Evolutionary conservation across 2,113 vertebrate genomes (phyloP).

Genomic region (Gambusia affinis): DNA sequence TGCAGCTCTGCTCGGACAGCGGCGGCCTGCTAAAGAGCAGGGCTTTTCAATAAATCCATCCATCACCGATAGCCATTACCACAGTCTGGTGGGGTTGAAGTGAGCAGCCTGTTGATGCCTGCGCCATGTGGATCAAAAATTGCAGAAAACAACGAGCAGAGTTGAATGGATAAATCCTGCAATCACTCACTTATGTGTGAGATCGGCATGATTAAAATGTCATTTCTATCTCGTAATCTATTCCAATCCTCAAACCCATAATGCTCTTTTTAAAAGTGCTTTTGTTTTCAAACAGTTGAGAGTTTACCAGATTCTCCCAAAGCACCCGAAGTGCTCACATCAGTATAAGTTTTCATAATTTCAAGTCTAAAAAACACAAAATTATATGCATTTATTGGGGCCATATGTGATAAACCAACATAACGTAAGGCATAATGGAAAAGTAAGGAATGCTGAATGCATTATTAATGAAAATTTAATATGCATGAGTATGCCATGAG

Average conservation of each 20-base stretch:
- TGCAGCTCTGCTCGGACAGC: constrained; percentile 16
- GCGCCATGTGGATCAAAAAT: constrained; percentile 36
- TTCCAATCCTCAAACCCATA: constrained; percentile 36
- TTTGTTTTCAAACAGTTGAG: constrained; percentile 15
- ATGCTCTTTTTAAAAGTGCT: constrained; percentile 16
- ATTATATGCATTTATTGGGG: no score
- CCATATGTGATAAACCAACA: no score
- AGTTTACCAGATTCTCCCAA: neutral
- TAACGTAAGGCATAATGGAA: no score
- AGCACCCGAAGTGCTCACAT: no score
- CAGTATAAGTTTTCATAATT: no score
- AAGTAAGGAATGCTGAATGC: no score
- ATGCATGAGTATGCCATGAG: no score
- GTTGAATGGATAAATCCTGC: constrained; percentile 55
- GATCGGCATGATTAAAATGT: constrained; percentile 62
- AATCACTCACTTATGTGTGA: constrained; percentile 47
- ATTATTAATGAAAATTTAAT: no score
- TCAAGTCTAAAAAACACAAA: no score
- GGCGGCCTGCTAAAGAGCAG: constrained; percentile 20
- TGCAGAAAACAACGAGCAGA: constrained; percentile 37
- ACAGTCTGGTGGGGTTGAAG: constrained; percentile 13
- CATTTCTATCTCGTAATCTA: constrained; percentile 56
- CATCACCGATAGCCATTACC: constrained; percentile 44
- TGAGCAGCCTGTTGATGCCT: constrained; percentile 21
- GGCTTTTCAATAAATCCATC: constrained; percentile 57